Evolutionary conservation across 2,888 invertebrate genomes (phyloP).

Genomic region (Heteromyza rotundicornis): DNA sequence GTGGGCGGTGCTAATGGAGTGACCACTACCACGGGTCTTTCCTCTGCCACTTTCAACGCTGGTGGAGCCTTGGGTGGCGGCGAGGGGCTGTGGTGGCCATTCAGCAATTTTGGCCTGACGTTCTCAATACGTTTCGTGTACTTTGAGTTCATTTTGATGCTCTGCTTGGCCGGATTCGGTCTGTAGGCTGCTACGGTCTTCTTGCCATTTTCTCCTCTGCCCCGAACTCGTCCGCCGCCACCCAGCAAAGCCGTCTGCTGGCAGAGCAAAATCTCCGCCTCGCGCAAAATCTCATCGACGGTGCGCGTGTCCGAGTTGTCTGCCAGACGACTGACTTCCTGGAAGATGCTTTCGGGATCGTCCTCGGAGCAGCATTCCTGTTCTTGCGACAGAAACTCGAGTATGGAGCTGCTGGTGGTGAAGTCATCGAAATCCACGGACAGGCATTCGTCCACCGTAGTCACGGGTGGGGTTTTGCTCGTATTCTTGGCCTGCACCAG

Average conservation of each 20-base stretch:
- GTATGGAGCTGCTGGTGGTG: conserved; percentile 57
- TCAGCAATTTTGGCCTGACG: conserved; percentile 13
- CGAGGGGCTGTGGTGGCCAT: background rate
- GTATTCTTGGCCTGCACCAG: background rate
- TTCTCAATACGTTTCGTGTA: conserved; percentile 47
- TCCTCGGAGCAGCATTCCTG: conserved; percentile 59
- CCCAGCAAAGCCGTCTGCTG: conserved; percentile 47
- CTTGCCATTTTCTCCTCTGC: conserved; percentile 10
- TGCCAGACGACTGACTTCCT: conserved; percentile 71
- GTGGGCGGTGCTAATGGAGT: conserved; percentile 1
- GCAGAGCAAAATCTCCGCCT: conserved; percentile 65
- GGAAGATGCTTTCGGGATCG: conserved; percentile 73
- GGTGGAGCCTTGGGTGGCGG: background rate
- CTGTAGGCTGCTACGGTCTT: conserved; percentile 6
- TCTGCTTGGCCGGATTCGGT: conserved; percentile 4
- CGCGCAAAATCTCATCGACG: conserved; percentile 68
- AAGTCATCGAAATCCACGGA: conserved; percentile 54
- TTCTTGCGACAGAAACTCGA: conserved; percentile 61
- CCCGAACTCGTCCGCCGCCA: conserved; percentile 12
- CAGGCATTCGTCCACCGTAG: background rate
- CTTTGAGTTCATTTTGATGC: conserved; percentile 47
- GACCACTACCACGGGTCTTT: background rate
- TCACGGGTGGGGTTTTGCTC: conserved; percentile 1
- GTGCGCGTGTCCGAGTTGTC: conserved; percentile 64
- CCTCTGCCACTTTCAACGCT: background rate